Evolutionary conservation across 2,888 invertebrate species (phyloP), one percentile per base, ranked within the genome.

Genomic region (Hyles lineata): DNA sequence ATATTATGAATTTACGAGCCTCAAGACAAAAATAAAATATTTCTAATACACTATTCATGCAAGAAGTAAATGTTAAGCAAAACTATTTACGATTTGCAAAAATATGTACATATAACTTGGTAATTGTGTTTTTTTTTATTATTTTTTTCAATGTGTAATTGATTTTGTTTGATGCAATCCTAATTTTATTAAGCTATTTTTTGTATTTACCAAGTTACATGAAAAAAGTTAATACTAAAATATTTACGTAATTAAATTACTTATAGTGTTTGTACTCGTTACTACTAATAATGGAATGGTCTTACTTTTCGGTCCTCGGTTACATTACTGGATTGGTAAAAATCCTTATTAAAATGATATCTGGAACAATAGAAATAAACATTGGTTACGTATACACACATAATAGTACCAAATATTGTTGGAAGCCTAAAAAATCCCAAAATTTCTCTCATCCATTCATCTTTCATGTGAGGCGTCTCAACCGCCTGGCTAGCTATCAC

Each of bases 351-450:
- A 82, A 83, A 80, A 78, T 79, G 43, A 89, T 88, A 93, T 92
- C 93, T 94, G 93, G 58, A 93, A 93, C 92, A 92, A 93, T 77
- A 75, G n/a, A 82, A 82, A 82, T 52, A 9, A 52, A 17, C 5
- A 4, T 35, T 35, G 35, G 7, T 35, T 35, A 35, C 9, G 9
- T 52, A 19, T 52, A 52, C 17, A 35, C 35, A 17, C n/a, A 19
- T 7, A 55, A 55, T 19, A 11, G 11, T 15, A 43, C 4, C 43
- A 43, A 11, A 8, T 35, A 9, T 35, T 43, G 43, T 43, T 43
- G 43, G 11, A 43, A 11, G 43, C 11, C 15, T 43, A 43, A 15
- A 15, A 7, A 43, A 11, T 11, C 43, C 15, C 11, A 43, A 2
- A 43, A 11, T 43, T 43, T 43, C 1, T 43, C 29, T 15, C 15